A percentile compares a stretch with the other conserved stretches of the same genome.
Evolutionary conservation across 2,113 vertebrate species (phyloP).

Genomic region (Philantomba maxwellii): DNA sequence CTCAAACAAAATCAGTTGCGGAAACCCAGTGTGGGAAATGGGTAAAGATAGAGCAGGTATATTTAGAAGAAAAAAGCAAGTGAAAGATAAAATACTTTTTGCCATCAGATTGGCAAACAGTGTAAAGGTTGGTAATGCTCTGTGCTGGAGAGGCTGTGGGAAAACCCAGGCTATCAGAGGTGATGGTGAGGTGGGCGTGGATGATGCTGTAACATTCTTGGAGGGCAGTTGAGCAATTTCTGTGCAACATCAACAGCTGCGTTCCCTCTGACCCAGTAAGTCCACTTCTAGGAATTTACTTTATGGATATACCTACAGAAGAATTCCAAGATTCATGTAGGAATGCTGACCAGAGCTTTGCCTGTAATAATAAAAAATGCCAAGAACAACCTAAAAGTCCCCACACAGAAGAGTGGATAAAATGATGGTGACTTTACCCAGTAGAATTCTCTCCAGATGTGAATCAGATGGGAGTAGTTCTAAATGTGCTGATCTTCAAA

Average conservation of each 20-base stretch:
- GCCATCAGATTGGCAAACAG: not conserved
- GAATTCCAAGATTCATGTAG: not conserved
- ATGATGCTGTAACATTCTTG: not conserved
- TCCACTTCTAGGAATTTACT: conserved; percentile 25
- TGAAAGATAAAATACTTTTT: not conserved
- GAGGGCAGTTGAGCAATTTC: not conserved
- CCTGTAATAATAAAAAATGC: not conserved
- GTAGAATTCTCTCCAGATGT: not conserved
- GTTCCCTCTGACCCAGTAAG: not conserved
- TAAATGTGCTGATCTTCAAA: not conserved
- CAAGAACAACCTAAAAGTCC: rapidly evolving
- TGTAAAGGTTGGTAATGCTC: rapidly evolving
- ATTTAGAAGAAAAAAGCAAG: not conserved
- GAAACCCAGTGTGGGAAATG: not conserved
- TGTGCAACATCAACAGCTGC: rapidly evolving
- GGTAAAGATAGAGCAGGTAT: not conserved
- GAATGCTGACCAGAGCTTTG: rapidly evolving
- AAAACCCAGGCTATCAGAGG: rapidly evolving
- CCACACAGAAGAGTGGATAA: not conserved
- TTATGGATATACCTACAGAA: not conserved
- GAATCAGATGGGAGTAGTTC: not conserved
- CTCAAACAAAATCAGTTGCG: not conserved
- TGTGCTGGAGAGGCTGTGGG: not conserved
- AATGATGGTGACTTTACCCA: rapidly evolving
- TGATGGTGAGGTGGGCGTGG: rapidly evolving